Conservation (phyloP, 92 coral and sea anemone genomes). For the Parazoanthus swiftii region DNA sequence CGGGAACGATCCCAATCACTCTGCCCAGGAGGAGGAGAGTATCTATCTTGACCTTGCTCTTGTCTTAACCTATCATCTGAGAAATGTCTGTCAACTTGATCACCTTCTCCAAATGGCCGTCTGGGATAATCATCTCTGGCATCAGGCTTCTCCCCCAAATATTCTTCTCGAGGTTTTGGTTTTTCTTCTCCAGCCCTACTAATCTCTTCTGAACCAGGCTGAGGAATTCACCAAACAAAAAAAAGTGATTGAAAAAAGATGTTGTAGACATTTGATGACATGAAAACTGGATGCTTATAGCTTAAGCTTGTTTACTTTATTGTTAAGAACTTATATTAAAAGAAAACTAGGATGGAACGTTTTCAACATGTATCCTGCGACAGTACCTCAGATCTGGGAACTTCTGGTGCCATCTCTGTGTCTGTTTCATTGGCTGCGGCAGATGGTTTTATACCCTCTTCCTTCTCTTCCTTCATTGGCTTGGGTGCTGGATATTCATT, state of each 20-base stretch:
- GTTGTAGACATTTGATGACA: neutral
- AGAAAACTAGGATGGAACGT: too few relatives aligned
- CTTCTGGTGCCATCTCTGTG: neutral
- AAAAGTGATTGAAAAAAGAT: neutral
- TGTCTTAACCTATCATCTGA: constrained; percentile 3
- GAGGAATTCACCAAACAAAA: neutral
- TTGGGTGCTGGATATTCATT: constrained; percentile 46
- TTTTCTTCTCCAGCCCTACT: neutral
- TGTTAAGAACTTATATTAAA: too few relatives aligned
- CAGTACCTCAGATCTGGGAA: neutral
- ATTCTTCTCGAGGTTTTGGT: neutral
- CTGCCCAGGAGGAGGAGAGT: constrained; percentile 37
- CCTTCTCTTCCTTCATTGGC: neutral
- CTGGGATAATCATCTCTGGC: neutral
- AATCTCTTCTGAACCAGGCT: constrained; percentile 18
- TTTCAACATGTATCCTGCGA: too few relatives aligned
- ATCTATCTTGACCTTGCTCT: constrained; percentile 1
- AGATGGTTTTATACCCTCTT: neutral
- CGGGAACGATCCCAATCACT: neutral
- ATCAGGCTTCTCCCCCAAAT: neutral
- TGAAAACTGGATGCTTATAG: neutral
- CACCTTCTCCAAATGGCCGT: constrained; percentile 4
- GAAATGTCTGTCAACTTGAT: neutral
- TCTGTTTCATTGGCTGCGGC: neutral
- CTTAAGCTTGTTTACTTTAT: too few relatives aligned